These are phyloP conservation scores for Zaprionus lineosus DNA, from an alignment of 2,888 invertebrate species.

Conservation along the genomic window DNA sequence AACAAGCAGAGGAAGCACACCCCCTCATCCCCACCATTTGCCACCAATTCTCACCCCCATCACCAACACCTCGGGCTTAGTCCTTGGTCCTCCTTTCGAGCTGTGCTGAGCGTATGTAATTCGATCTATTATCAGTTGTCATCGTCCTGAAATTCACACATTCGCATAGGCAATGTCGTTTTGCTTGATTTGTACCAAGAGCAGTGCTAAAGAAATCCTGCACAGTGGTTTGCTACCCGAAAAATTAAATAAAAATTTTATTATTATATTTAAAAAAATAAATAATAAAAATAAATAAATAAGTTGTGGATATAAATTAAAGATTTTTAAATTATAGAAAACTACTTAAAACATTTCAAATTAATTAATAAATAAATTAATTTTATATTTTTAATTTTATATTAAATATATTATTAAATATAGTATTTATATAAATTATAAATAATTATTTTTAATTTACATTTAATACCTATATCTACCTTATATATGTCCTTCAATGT, in stretches of 20 bases:
- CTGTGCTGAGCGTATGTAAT: constrained; percentile 66
- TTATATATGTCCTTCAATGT: background rate
- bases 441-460: too few relatives aligned
- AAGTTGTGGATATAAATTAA: too few relatives aligned
- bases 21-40: background rate
- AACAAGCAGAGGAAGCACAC: background rate
- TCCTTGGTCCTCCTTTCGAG: constrained; percentile 7
- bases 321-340: too few relatives aligned
- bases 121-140: constrained; percentile 81
- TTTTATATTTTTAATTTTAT: too few relatives aligned
- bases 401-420: too few relatives aligned
- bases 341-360: too few relatives aligned
- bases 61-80: background rate
- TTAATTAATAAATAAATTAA: too few relatives aligned
- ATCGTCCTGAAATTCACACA: constrained; percentile 77
- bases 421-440: too few relatives aligned
- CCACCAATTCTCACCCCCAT: background rate
- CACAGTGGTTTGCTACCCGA: constrained; percentile 34
- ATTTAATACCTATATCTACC: too few relatives aligned
- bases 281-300: too few relatives aligned
- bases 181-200: constrained; percentile 69
- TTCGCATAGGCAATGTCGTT: constrained; percentile 67
- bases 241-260: background rate
- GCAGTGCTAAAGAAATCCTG: constrained; percentile 13
- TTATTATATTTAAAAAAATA: too few relatives aligned